These are phyloP conservation scores for Apodemia duryi DNA, from an alignment of 2,888 invertebrate genomes.

Conservation along the genomic window DNA sequence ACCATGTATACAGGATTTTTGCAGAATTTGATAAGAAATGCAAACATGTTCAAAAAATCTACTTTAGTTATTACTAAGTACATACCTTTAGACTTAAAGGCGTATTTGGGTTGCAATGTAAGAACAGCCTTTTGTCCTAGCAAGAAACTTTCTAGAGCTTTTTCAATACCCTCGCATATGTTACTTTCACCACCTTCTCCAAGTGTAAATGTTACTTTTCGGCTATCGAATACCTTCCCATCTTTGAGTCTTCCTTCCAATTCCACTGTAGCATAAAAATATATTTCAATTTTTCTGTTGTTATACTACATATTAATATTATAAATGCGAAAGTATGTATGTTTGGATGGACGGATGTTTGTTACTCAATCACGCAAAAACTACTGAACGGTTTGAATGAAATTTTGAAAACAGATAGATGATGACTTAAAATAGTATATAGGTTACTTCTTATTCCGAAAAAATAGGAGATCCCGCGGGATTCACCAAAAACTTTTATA, in stretches of 20 bases:
- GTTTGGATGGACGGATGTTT: too few species aligned
- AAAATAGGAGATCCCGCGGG: too few species aligned
- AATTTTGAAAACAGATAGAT: too few species aligned
- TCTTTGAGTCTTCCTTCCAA: slow-evolving; percentile 74
- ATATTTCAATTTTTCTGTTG: not conserved
- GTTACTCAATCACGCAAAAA: too few species aligned
- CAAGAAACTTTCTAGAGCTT: slow-evolving; percentile 88
- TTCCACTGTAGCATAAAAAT: slow-evolving; percentile 79
- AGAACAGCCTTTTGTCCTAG: slow-evolving; percentile 88
- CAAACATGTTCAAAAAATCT: not conserved
- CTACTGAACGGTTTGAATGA: too few species aligned
- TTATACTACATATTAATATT: not conserved
- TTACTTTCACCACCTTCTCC: slow-evolving; percentile 91
- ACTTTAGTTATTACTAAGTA: not conserved
- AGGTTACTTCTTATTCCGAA: too few species aligned
- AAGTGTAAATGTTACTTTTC: slow-evolving; percentile 88
- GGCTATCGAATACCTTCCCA: slow-evolving; percentile 88
- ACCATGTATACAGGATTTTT: too few species aligned
- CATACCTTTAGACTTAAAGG: slow-evolving; percentile 83
- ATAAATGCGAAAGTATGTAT: too few species aligned
- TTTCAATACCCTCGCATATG: slow-evolving; percentile 90
- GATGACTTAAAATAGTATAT: too few species aligned
- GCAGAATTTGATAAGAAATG: too few species aligned
- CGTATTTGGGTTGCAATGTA: slow-evolving; percentile 87
- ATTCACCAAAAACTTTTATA: too few species aligned